Conservation (phyloP, 2,797 vertebrate genomes). For the Hirundo rustica region DNA sequence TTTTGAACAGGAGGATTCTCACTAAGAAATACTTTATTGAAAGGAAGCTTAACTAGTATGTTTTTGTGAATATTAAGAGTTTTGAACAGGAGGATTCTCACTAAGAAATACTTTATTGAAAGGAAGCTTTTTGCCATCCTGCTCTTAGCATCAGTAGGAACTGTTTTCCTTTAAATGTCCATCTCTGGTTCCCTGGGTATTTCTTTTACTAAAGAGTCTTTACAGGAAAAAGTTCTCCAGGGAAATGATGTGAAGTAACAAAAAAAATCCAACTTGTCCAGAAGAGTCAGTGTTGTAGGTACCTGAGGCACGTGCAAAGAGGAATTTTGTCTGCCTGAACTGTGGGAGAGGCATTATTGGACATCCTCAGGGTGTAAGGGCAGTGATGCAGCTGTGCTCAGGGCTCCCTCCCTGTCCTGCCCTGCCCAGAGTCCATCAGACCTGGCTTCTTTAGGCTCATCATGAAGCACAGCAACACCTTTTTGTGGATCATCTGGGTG, state of each 20-base stretch:
- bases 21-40: background rate
- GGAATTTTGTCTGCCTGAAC: background rate
- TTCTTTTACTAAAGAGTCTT: background rate
- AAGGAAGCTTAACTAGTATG: background rate
- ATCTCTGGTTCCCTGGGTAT: background rate
- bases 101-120: background rate
- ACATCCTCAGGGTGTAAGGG: background rate
- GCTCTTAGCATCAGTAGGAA: background rate
- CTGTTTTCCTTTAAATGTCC: background rate
- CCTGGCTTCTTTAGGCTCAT: background rate
- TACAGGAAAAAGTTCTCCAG: background rate
- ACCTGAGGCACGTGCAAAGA: background rate
- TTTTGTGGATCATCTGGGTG: background rate
- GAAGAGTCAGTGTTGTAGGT: background rate
- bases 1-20: background rate
- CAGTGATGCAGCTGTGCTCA: background rate
- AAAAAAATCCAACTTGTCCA: background rate
- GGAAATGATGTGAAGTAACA: background rate
- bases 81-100: background rate
- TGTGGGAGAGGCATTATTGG: background rate
- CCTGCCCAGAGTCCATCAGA: background rate
- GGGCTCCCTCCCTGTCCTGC: background rate
- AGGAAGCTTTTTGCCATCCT: background rate
- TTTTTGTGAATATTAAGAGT: background rate
- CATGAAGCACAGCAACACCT: background rate